Evolutionary conservation across 2,888 invertebrate species (phyloP).

Genomic region (Lasioglossum malachurum): DNA sequence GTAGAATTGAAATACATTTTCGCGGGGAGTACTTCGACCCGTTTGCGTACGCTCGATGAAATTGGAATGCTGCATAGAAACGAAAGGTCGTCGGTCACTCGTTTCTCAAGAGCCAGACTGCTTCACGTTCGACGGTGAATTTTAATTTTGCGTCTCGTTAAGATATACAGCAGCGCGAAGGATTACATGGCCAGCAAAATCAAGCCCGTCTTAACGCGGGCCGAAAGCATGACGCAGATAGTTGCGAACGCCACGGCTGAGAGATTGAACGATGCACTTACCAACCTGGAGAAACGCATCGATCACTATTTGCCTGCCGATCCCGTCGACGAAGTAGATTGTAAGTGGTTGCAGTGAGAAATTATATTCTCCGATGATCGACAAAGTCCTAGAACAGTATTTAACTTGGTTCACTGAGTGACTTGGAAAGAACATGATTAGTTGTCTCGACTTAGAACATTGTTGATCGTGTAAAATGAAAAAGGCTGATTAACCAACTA

Average conservation of each 20-base stretch:
- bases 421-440: too few relatives aligned
- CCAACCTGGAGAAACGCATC: conserved; percentile 92
- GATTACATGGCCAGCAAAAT: conserved; percentile 89
- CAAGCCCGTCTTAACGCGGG: conserved; percentile 90
- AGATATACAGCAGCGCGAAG: conserved; percentile 93
- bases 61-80: not conserved
- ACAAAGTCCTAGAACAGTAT: not conserved
- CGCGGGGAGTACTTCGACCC: not conserved
- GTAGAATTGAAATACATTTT: not conserved
- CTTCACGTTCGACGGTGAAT: not conserved
- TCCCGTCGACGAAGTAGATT: conserved; percentile 86
- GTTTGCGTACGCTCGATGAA: not conserved
- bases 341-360: conserved; percentile 80
- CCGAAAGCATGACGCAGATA: conserved; percentile 93
- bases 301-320: conserved; percentile 92
- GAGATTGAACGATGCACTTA: conserved; percentile 90
- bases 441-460: not conserved
- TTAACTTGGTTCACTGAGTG: too few relatives aligned
- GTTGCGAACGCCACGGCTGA: conserved; percentile 91
- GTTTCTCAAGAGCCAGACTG: not conserved
- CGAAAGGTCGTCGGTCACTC: not conserved
- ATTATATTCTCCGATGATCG: not conserved
- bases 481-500: not conserved
- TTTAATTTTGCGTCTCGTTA: conserved; percentile 61
- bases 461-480: not conserved